Percentiles rank a stretch among this genome's conserved stretches.
Evolutionary conservation across 2,113 vertebrate genomes (phyloP).

Genomic region (Epinephelus moara): DNA sequence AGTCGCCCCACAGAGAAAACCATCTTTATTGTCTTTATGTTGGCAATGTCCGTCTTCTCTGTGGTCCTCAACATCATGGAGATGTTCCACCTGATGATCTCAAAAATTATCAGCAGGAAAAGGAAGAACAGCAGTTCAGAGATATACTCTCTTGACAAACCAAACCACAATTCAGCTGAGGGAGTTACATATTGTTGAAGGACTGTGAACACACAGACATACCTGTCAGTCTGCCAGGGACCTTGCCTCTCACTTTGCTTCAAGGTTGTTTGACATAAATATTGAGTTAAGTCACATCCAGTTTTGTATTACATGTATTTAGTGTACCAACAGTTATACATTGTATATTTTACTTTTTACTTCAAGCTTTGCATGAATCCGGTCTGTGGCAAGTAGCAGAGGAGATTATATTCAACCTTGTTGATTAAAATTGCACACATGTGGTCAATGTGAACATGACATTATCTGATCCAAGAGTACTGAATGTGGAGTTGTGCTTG

Average conservation of each 20-base stretch:
- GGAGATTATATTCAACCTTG: neutral
- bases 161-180: neutral
- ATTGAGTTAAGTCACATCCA: neutral
- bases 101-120: slow-evolving; percentile 22
- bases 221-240: neutral
- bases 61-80: slow-evolving; percentile 91
- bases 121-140: slow-evolving; percentile 2
- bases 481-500: neutral
- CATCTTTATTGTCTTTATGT: slow-evolving; percentile 90
- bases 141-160: neutral
- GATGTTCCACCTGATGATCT: slow-evolving; percentile 88
- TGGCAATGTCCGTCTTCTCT: slow-evolving; percentile 88
- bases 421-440: neutral
- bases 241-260: neutral
- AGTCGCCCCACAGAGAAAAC: slow-evolving; percentile 89
- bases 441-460: too few relatives aligned
- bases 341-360: neutral
- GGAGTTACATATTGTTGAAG: slow-evolving; percentile 11
- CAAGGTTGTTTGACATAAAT: neutral
- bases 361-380: neutral
- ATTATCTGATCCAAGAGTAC: neutral
- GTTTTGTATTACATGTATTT: neutral
- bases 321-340: neutral
- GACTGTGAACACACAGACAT: neutral
- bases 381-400: neutral